Base-by-base conservation (phyloP, 1,140 invertebrate genomes). In the Dysdera silvatica region DNA sequence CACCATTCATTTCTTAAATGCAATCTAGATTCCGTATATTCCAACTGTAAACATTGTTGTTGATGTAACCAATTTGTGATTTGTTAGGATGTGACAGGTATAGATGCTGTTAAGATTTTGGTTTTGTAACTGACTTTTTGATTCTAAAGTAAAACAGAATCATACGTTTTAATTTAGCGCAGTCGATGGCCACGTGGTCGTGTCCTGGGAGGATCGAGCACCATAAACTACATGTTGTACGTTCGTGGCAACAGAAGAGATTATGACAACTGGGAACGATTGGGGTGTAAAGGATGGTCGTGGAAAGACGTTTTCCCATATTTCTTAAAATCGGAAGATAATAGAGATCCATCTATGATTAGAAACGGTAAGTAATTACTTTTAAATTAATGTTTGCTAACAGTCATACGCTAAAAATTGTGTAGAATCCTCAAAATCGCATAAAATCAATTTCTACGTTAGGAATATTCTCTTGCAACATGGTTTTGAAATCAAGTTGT, bases 161-260 rank as follows among this genome's bases (percentile, higher is more conserved):
- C 12, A 18, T 20, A 4, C 4, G 12, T 31, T 1, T 49, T 40
- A 8, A n/a, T 48, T 3, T 40, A 84, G 37, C 80, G 89, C 26
- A 92, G 89, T 72, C 91, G 91, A 69, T 92, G 89, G 89, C 89
- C 91, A 0, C 75, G 89, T 31, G 89, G 89, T 16, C 86, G 86
- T 73, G 85, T 87, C 0, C 76, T 87, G 8, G 89, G 89, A 1
- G 89, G 89, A 1, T 87, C 83, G 1, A 87, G 84, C 3, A 90
- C 95, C 0, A 80, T 98, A 0, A 99, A 99, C 75, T 97, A 96
- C 71, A 98, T 99, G 95, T 80, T 97, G 0, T 99, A 98, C 71
- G 80, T 98, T 0, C 80, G 95, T 28, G 95, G 95, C 0, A 95
- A 98, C 73, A 85, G 85, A 64, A 84, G 82, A 61, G 95, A 99